Percentiles rank a stretch among this genome's conserved stretches.
Conservation (phyloP, 2,888 invertebrate species). For the Graphium colonna region DNA sequence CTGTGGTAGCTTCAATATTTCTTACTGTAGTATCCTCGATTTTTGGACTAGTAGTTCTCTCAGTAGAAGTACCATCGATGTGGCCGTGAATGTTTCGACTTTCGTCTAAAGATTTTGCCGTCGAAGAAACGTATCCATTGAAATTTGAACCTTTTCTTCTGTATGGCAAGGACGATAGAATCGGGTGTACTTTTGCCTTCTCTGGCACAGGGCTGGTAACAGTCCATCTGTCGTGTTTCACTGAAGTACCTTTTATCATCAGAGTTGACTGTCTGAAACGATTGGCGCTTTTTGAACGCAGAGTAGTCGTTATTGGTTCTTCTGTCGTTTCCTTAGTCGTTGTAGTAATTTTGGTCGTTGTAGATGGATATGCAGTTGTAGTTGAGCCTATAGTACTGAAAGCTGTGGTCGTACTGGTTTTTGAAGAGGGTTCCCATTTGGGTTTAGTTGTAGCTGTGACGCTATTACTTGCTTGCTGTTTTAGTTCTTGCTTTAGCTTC, state of each 20-base stretch:
- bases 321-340: conserved; percentile 30
- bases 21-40: conserved; percentile 16
- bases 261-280: conserved; percentile 67
- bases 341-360: conserved; percentile 34
- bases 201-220: conserved; percentile 31
- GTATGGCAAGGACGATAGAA: conserved; percentile 34
- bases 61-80: conserved; percentile 34
- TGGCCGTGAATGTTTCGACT: conserved; percentile 42
- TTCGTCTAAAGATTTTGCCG: conserved; percentile 40
- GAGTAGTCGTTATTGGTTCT: conserved; percentile 27
- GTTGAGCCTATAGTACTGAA: conserved; percentile 34
- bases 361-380: conserved; percentile 27
- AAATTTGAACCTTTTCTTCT: conserved; percentile 70
- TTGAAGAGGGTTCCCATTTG: conserved; percentile 34
- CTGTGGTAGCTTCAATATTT: conserved; percentile 3
- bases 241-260: conserved; percentile 67
- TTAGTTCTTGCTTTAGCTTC: conserved; percentile 52
- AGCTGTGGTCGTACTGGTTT: conserved; percentile 26
- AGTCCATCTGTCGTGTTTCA: conserved; percentile 70
- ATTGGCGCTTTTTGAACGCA: conserved; percentile 51
- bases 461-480: conserved; percentile 59
- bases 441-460: conserved; percentile 42
- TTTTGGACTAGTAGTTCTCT: conserved; percentile 27
- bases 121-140: conserved; percentile 54
- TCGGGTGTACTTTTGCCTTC: conserved; percentile 38